phyloP scores from a whole-genome alignment of 2,888 invertebrate genomes.

The Vesta saturnalis region DNA sequence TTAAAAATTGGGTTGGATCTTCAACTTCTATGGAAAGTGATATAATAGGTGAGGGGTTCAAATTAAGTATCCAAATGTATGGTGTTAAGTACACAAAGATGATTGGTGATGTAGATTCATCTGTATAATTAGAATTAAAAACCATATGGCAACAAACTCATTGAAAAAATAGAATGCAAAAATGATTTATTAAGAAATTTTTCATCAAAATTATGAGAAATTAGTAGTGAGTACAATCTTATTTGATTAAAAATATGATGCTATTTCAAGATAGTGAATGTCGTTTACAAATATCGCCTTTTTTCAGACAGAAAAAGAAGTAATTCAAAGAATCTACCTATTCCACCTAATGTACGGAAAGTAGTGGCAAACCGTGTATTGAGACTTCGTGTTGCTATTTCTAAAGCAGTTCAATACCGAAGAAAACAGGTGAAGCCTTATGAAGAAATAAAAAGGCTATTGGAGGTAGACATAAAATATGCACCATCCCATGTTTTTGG shows the following conservation, averaged over 20 bases:
- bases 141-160: background rate
- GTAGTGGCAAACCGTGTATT: background rate
- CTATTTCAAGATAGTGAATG: background rate
- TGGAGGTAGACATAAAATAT: background rate
- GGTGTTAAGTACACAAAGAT: no score
- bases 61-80: background rate
- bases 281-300: background rate
- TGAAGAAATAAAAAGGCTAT: background rate
- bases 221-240: background rate
- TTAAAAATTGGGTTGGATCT: no score
- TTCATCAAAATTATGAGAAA: background rate
- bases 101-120: background rate
- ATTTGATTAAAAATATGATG: background rate
- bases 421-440: background rate
- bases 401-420: background rate
- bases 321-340: background rate
- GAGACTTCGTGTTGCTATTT: background rate
- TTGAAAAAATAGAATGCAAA: background rate
- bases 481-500: conserved; percentile 18
- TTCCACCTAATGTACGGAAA: background rate
- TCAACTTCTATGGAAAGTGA: no score
- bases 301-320: background rate
- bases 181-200: conserved; percentile 9
- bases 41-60: background rate
- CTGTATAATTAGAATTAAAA: background rate